Conservation (phyloP, 2,888 invertebrate genomes). For the Acleris literana region DNA sequence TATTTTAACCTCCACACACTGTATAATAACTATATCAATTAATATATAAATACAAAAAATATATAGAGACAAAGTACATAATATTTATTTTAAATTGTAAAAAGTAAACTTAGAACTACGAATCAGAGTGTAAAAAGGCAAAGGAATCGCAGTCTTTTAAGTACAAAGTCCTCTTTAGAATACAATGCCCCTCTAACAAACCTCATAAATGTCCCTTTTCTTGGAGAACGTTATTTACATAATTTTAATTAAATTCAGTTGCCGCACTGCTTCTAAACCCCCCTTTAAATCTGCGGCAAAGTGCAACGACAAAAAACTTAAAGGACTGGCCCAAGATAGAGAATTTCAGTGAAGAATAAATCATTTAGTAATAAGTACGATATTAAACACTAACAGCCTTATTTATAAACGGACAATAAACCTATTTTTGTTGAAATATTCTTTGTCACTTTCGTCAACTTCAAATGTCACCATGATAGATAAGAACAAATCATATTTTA, state of each 20-base stretch:
- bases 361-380: too few species aligned
- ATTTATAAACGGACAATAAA: too few species aligned
- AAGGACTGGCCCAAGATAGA: background rate
- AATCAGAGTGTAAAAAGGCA: slow-evolving; percentile 11
- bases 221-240: slow-evolving; percentile 36
- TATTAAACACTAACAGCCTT: too few species aligned
- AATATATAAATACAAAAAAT: background rate
- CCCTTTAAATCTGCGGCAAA: slow-evolving; percentile 21
- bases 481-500: too few species aligned
- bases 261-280: slow-evolving; percentile 15
- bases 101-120: slow-evolving; percentile 3
- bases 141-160: slow-evolving; percentile 15
- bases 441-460: too few species aligned
- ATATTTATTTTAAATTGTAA: background rate
- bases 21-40: background rate
- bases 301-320: slow-evolving; percentile 9
- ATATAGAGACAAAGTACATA: background rate
- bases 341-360: too few species aligned
- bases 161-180: slow-evolving; percentile 19
- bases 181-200: slow-evolving; percentile 27
- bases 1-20: too few species aligned
- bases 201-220: slow-evolving; percentile 29
- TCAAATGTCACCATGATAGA: too few species aligned
- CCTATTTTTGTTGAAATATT: too few species aligned
- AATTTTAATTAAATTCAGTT: slow-evolving; percentile 38